phyloP scores from a whole-genome alignment of 1,140 invertebrate species.

The Hycleus phaleratus region DNA sequence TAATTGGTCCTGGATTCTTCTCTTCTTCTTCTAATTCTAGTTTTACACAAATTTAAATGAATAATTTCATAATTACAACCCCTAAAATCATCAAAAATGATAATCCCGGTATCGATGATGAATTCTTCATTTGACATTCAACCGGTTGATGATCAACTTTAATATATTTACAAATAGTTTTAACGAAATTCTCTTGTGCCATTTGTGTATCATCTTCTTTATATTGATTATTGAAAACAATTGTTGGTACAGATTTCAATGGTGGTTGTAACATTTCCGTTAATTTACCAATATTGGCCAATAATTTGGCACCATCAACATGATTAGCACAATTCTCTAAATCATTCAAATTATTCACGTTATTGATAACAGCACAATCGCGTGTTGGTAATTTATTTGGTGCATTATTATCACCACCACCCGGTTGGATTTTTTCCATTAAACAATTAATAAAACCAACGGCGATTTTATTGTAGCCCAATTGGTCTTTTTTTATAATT shows the following conservation, averaged over 20 bases:
- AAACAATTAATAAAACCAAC: slow-evolving; percentile 46
- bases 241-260: slow-evolving; percentile 45
- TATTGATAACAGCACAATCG: slow-evolving; percentile 40
- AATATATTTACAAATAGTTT: slow-evolving; percentile 31
- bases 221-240: slow-evolving; percentile 42
- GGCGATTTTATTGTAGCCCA: slow-evolving; percentile 32
- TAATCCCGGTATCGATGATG: neutral
- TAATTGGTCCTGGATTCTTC: too few relatives aligned
- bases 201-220: slow-evolving; percentile 28
- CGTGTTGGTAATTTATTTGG: slow-evolving; percentile 25
- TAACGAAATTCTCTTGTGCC: slow-evolving; percentile 32
- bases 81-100: too few relatives aligned
- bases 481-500: slow-evolving; percentile 35
- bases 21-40: too few relatives aligned
- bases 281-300: slow-evolving; percentile 40
- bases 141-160: slow-evolving; percentile 23
- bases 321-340: slow-evolving; percentile 44
- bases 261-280: slow-evolving; percentile 41
- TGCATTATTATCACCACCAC: neutral
- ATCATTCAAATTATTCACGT: slow-evolving; percentile 39
- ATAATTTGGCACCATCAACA: slow-evolving; percentile 39
- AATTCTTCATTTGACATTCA: slow-evolving; percentile 22
- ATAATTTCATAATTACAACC: too few relatives aligned
- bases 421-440: slow-evolving; percentile 41
- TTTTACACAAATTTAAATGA: too few relatives aligned